Evolutionary conservation across 2,888 invertebrate genomes (phyloP).

Genomic region (Drosophila peninsularis): DNA sequence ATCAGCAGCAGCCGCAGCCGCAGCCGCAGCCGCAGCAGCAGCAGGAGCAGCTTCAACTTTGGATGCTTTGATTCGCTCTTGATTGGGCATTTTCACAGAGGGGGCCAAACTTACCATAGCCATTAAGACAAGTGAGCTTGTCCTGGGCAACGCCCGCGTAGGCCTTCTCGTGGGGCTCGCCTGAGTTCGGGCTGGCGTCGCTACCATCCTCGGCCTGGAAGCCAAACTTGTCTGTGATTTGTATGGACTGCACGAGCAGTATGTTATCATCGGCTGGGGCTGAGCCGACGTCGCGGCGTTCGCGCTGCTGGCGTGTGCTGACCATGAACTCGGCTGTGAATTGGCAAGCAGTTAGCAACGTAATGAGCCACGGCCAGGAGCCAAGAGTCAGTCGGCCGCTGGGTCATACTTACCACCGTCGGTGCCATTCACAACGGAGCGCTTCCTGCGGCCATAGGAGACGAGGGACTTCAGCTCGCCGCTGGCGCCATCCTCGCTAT

Average conservation of each 20-base stretch:
- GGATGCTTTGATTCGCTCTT: constrained; percentile 67
- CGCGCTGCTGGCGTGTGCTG: constrained; percentile 75
- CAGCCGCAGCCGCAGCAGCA: constrained; percentile 5
- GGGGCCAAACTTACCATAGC: constrained; percentile 82
- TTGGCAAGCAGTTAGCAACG: constrained; percentile 50
- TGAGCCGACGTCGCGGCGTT: constrained; percentile 69
- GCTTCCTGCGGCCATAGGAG: constrained; percentile 93
- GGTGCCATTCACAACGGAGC: constrained; percentile 86
- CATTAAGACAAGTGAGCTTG: constrained; percentile 85
- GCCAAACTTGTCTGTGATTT: constrained; percentile 96
- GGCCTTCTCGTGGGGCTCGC: constrained; percentile 89
- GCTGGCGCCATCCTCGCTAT: constrained; percentile 90
- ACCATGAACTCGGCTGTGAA: constrained; percentile 76
- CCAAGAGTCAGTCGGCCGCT: constrained; percentile 9
- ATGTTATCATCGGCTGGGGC: constrained; percentile 90
- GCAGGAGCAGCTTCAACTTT: constrained; percentile 6
- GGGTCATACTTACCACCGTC: constrained; percentile 79
- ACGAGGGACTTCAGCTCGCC: constrained; percentile 93
- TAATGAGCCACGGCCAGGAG: constrained; percentile 29
- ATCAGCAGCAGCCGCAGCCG: constrained; percentile 36
- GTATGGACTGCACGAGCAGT: constrained; percentile 95
- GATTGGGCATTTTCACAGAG: constrained; percentile 77
- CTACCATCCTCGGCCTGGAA: constrained; percentile 88
- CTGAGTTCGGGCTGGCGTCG: constrained; percentile 77
- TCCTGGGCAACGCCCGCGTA: constrained; percentile 88